Evolutionary conservation across 2,113 vertebrate species (phyloP).

Genomic region (Opisthocomus hoazin): DNA sequence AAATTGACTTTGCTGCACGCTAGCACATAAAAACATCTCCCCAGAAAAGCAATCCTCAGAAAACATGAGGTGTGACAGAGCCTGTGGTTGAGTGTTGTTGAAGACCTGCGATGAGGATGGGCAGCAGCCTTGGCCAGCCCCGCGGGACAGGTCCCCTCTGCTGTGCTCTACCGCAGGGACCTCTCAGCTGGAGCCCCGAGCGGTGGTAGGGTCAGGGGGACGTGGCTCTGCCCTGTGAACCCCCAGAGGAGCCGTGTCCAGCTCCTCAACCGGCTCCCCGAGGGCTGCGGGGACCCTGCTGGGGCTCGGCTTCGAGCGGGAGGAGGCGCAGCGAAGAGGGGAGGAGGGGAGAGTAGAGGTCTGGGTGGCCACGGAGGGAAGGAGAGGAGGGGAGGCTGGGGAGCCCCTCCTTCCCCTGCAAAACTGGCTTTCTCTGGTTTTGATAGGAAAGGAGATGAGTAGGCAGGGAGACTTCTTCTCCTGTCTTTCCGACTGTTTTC

Average conservation of each 20-base stretch:
- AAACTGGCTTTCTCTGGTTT: rapidly evolving
- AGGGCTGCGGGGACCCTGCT: rapidly evolving
- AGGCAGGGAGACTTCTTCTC: background rate
- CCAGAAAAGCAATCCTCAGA: background rate
- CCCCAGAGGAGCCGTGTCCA: rapidly evolving
- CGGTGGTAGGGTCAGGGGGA: rapidly evolving
- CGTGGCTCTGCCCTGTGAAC: background rate
- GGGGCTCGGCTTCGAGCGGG: background rate
- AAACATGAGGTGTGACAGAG: background rate
- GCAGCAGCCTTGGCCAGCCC: background rate
- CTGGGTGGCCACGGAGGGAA: background rate
- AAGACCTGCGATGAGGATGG: rapidly evolving
- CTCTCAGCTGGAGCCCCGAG: rapidly evolving
- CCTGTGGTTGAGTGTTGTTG: background rate
- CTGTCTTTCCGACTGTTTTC: background rate
- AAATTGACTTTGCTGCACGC: background rate
- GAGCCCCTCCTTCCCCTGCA: rapidly evolving
- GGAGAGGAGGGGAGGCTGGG: background rate
- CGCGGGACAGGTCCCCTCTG: rapidly evolving
- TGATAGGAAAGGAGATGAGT: background rate
- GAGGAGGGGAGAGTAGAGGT: background rate
- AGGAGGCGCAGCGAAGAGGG: background rate
- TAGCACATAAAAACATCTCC: background rate
- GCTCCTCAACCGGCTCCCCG: rapidly evolving
- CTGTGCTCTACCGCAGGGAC: background rate